Evolutionary conservation across 2,113 vertebrate genomes (phyloP), one percentile per base, ranked within the genome.

Genomic region (Perca fluviatilis): DNA sequence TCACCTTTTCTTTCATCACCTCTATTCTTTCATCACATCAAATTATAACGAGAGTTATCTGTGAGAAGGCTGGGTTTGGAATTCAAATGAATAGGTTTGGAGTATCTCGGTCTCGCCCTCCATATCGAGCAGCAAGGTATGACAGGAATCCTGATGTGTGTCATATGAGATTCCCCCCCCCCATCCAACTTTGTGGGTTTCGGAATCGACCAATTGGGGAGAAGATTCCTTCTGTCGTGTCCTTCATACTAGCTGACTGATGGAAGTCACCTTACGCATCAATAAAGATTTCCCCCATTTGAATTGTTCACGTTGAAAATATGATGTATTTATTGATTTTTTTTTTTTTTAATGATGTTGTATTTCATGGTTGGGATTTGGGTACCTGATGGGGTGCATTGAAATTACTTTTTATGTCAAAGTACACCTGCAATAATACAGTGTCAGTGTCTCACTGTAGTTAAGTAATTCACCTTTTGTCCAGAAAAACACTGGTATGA

Each of bases 41-140:
- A 84, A 78, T 86, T 36, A 73, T 85, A 91, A 84, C 71, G 80
- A 84, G 74, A 80, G 73, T 77, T 60, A 67, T 82, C 84, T 82
- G 77, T 25, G 70, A 77, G 81, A 60, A 15, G 69, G 53, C 57
- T 10, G n/a, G 53, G 13, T 79, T 64, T 61, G 63, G 86, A 86
- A 85, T 91, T 66, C 74, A 69, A 89, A 86, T 82, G 68, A 79
- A 54, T 25, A 5, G 19, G 62, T 73, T 57, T 76, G 58, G 71
- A 46, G 53, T 23, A 3, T n/a, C 64, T 61, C 56, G 8, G 70
- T 51, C 54, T 84, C 60, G 25, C 5, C 9, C 74, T 57, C n/a
- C 9, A 21, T 65, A 80, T 80, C 10, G 69, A 68, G 40, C 46
- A 9, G 18, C 30, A 8, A 64, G 61, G 53, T 15, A 18, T 11